These are phyloP conservation scores for Mirounga angustirostris DNA, from an alignment of 2,113 vertebrate genomes.

Conservation along the genomic window DNA sequence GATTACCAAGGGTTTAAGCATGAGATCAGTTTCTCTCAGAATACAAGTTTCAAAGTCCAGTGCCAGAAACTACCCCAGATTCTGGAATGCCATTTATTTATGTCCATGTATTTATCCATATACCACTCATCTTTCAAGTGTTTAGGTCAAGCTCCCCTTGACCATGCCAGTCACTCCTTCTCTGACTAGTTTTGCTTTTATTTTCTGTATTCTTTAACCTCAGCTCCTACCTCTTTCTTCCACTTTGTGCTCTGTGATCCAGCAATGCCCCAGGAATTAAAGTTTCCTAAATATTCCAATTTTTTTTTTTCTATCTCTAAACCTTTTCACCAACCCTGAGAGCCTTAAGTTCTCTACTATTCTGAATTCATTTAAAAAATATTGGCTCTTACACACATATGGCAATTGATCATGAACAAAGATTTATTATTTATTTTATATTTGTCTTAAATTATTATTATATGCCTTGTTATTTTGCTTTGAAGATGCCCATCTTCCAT, in stretches of 20 bases:
- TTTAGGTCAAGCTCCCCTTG: not conserved
- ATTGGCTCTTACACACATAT: not conserved
- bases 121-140: not conserved
- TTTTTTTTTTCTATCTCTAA: constrained; percentile 3
- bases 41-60: not conserved
- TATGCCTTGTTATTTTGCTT: not conserved
- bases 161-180: not conserved
- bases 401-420: not conserved
- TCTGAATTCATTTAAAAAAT: not conserved
- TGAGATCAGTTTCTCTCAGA: not conserved
- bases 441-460: not conserved
- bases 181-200: not conserved
- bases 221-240: not conserved
- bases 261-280: not conserved
- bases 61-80: not conserved
- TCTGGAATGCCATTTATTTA: not conserved
- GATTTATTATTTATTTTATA: not conserved
- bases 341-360: not conserved
- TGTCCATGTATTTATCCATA: not conserved
- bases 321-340: not conserved
- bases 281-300: not conserved
- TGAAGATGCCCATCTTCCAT: not conserved
- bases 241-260: not conserved
- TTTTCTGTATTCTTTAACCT: not conserved
- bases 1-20: not conserved